Base-by-base conservation (phyloP, 2,113 vertebrate genomes). In the Acinonyx jubatus region DNA sequence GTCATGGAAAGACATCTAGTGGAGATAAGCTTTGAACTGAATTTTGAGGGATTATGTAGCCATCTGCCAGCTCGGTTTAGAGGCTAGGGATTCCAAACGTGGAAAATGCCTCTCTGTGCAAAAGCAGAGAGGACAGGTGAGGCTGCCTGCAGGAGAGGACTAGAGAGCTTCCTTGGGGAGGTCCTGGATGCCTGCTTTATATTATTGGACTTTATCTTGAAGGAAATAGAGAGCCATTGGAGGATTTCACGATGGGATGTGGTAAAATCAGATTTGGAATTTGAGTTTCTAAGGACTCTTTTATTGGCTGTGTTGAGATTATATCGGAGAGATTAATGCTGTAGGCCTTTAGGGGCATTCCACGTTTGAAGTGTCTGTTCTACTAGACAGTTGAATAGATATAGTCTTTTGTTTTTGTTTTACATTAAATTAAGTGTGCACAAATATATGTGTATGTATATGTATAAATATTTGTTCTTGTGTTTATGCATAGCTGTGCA, bases 391-490 rank as follows among this genome's bases (percentile, higher is more conserved):
- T 38, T 83, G 50, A 82, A 88, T 65, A 79, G 23, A 45, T 9
- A 33, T 31, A 19, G 23, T 61, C 23, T 63, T 80, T 81, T 71
- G 19, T 27, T 74, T 81, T 48, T 83, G 3, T 73, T 82, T 96
- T 82, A 66, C 11, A 36, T 89, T n/a, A 71, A 45, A 50, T 89
- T 89, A 88, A 31, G 18, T 65, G 10, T 65, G 4, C 82, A 45
- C 3, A 73, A 55, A 93, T 66, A 23, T n/a, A 69, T 31, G 7
- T 57, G 10, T 63, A 14, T 6, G 41, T 31, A 7, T 14, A 55
- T 73, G 14, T 85, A n/a, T 36, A 78, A 19, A 48, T 55, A 82
- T 65, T 89, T 71, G 41, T 94, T 9, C 11, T 78, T 94, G 12
- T 82, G 29, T 74, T 84, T 89, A n/a, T 69, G 50, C 33, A 38